Conservation (phyloP, 1,140 invertebrate species). For the Hestina assimilis region DNA sequence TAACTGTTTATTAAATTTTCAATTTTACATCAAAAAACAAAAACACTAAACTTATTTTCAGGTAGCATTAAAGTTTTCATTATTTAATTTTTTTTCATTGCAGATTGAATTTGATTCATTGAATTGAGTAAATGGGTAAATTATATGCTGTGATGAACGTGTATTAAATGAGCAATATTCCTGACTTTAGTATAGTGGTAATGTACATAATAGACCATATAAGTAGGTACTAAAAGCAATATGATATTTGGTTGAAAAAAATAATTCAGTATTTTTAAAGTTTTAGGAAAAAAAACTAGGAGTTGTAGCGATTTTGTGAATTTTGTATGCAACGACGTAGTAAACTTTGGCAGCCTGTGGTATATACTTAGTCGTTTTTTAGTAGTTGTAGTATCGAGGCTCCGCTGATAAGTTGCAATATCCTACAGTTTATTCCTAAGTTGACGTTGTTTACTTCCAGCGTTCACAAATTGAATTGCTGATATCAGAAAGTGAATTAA, state of each 20-base stretch:
- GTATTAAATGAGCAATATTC: constrained; percentile 44
- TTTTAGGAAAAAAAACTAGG: constrained; percentile 54
- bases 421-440: constrained; percentile 22
- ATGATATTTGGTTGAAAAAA: constrained; percentile 61
- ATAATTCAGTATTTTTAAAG: constrained; percentile 70
- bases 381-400: constrained; percentile 27
- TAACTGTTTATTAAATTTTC: neutral
- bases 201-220: constrained; percentile 65
- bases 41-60: neutral
- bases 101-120: constrained; percentile 8
- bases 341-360: constrained; percentile 47
- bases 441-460: constrained; percentile 38
- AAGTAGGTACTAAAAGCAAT: constrained; percentile 61
- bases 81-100: constrained; percentile 14
- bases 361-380: constrained; percentile 26
- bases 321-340: constrained; percentile 61
- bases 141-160: constrained; percentile 66
- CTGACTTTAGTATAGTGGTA: constrained; percentile 62
- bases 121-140: constrained; percentile 25
- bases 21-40: too few relatives aligned
- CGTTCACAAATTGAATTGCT: constrained; percentile 32
- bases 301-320: constrained; percentile 49
- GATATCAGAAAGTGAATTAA: constrained; percentile 38
- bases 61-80: neutral
- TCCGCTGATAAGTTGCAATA: constrained; percentile 1